Conservation (phyloP, 2,888 invertebrate genomes). For the Cryptus viduatorius region DNA sequence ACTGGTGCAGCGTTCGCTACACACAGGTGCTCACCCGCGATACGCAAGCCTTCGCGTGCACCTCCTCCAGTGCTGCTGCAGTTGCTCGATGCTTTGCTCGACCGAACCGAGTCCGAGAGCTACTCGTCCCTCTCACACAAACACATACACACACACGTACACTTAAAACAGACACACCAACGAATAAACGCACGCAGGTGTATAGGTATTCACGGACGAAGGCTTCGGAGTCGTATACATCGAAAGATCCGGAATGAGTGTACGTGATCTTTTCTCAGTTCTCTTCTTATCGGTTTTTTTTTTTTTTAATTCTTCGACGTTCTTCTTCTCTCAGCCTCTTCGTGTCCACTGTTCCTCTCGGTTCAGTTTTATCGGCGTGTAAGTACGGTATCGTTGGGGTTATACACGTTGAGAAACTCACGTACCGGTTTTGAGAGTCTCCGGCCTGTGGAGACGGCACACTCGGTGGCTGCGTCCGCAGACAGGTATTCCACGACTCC, state of each 20-base stretch:
- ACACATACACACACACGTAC: background rate
- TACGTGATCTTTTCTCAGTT: slow-evolving; percentile 48
- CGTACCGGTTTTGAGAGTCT: slow-evolving; percentile 80
- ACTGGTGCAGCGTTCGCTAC: slow-evolving; percentile 55
- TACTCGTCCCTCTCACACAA: background rate
- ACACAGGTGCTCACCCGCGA: slow-evolving; percentile 64
- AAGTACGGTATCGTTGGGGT: slow-evolving; percentile 29
- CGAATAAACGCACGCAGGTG: slow-evolving; percentile 7
- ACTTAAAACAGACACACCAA: background rate
- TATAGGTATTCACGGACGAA: slow-evolving; percentile 26
- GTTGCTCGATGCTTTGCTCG: slow-evolving; percentile 53
- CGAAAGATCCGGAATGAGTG: slow-evolving; percentile 23
- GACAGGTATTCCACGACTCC: slow-evolving; percentile 80
- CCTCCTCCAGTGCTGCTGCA: slow-evolving; percentile 51
- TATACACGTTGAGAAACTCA: slow-evolving; percentile 66
- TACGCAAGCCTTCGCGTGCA: slow-evolving; percentile 60
- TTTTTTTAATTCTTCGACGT: slow-evolving; percentile 32
- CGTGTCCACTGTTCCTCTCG: slow-evolving; percentile 12
- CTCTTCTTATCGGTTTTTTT: slow-evolving; percentile 25
- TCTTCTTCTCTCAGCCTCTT: slow-evolving; percentile 26
- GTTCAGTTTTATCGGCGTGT: slow-evolving; percentile 52
- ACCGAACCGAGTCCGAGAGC: slow-evolving; percentile 26
- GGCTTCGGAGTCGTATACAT: slow-evolving; percentile 21
- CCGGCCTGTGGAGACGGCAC: slow-evolving; percentile 34
- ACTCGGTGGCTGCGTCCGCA: slow-evolving; percentile 66